Evolutionary conservation across 2,888 invertebrate species (phyloP).

Genomic region (Rhingia campestris): DNA sequence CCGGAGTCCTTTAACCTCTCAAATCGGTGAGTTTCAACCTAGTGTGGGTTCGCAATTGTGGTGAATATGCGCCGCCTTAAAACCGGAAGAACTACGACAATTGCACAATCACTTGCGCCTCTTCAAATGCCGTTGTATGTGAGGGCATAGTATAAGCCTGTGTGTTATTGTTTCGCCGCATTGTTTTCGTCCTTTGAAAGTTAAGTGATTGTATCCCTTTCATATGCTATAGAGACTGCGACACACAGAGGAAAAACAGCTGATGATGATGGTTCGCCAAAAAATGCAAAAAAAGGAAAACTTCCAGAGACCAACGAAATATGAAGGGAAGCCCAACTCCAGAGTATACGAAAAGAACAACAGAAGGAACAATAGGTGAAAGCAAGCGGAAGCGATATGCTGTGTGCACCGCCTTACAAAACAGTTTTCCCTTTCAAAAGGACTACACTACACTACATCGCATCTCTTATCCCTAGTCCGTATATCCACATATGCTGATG

Average conservation of each 20-base stretch:
- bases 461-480: background rate
- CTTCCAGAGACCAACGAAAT: background rate
- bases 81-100: constrained; percentile 46
- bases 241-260: constrained; percentile 45
- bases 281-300: constrained; percentile 3
- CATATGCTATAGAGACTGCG: constrained; percentile 36
- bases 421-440: constrained; percentile 60
- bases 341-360: constrained; percentile 52
- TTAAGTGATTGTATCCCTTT: constrained; percentile 60
- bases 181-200: constrained; percentile 60
- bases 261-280: constrained; percentile 46
- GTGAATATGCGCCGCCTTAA: constrained; percentile 30
- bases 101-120: constrained; percentile 21
- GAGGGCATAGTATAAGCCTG: background rate
- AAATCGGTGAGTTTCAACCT: background rate
- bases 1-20: constrained; percentile 64
- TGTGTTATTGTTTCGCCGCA: constrained; percentile 53
- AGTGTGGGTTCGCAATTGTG: constrained; percentile 25
- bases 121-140: background rate
- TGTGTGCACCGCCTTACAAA: constrained; percentile 34
- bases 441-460: background rate
- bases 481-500: constrained; percentile 14
- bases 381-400: constrained; percentile 60
- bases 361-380: constrained; percentile 58
- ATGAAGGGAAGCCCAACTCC: background rate